Conservation (phyloP, 53 echinoderm and acorn worm genomes). For the Luidia sarsii region DNA sequence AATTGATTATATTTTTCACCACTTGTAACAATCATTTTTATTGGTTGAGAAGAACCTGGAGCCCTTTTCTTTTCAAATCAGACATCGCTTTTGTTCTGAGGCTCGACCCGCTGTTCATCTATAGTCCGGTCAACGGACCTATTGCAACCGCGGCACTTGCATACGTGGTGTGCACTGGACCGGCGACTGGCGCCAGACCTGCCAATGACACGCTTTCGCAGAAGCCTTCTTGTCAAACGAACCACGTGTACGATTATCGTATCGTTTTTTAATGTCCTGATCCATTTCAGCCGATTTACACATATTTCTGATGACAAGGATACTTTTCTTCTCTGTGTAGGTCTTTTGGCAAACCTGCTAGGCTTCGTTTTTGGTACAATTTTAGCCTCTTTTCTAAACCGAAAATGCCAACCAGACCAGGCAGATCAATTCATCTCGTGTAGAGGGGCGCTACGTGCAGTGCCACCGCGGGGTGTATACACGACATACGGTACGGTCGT, state of each 20-base stretch:
- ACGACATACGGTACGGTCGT: too few species aligned
- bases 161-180: background rate
- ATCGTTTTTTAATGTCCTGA: background rate
- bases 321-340: background rate
- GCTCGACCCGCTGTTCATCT: background rate
- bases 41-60: background rate
- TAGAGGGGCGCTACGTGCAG: background rate
- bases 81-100: background rate
- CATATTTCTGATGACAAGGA: conserved; percentile 1
- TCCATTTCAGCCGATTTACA: background rate
- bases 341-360: conserved; percentile 7
- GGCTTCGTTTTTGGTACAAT: background rate
- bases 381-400: conserved; percentile 3
- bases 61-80: conserved; percentile 19
- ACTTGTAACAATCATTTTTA: conserved; percentile 3
- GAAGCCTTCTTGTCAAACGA: background rate
- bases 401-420: background rate
- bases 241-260: background rate
- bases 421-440: conserved; percentile 5
- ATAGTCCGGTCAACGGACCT: conserved; percentile 9
- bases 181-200: conserved; percentile 2
- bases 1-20: too few species aligned
- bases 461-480: background rate
- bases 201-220: conserved; percentile 4
- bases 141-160: background rate